Conservation (phyloP, 2,113 vertebrate genomes). For the Promerops cafer region DNA sequence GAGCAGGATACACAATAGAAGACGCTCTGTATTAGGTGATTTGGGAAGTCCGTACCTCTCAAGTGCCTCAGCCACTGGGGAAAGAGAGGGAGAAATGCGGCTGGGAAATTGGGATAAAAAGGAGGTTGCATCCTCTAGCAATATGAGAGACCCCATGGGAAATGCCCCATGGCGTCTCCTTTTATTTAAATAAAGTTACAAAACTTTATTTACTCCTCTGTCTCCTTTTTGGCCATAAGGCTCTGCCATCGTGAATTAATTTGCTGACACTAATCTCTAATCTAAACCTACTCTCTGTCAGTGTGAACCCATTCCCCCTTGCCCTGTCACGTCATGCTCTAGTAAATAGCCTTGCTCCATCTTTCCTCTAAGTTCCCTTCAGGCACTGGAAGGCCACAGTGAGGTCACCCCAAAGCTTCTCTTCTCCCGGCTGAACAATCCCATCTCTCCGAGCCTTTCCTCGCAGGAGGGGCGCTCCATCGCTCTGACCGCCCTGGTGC, state of each 20-base stretch:
- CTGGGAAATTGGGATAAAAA: not conserved
- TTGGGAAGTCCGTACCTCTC: not conserved
- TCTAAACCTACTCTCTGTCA: not conserved
- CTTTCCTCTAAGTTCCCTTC: not conserved
- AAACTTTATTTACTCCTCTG: not conserved
- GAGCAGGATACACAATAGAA: not conserved
- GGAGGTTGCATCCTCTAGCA: not conserved
- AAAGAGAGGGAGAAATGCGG: not conserved
- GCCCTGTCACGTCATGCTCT: not conserved
- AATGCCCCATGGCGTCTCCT: not conserved
- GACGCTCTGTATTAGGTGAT: rapidly evolving
- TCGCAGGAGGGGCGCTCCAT: not conserved
- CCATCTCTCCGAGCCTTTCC: not conserved
- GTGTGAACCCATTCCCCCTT: not conserved
- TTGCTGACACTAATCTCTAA: not conserved
- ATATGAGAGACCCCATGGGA: not conserved
- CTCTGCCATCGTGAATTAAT: not conserved
- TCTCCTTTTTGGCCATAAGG: not conserved
- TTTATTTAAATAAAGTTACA: not conserved
- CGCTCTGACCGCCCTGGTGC: rapidly evolving
- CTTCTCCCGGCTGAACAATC: not conserved
- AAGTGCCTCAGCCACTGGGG: not conserved
- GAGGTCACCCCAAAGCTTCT: not conserved
- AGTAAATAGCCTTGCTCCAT: not conserved
- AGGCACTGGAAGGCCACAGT: not conserved